Evolutionary conservation across 2,113 vertebrate genomes (phyloP), one percentile per base, ranked within the genome.

Genomic region (Sminthopsis crassicaudata): DNA sequence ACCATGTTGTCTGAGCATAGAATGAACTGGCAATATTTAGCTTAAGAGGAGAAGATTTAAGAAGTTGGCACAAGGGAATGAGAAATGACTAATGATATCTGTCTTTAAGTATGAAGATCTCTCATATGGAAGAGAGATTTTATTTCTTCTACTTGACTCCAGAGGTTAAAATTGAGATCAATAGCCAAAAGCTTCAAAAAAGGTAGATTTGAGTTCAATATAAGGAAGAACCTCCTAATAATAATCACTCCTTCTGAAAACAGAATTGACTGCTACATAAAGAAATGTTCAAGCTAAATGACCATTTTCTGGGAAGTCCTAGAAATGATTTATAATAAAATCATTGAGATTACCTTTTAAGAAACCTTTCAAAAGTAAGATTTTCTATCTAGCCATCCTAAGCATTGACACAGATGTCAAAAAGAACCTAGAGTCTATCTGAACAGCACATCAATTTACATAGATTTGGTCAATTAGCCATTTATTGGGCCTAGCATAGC

Each of bases 401-500:
- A 94, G 90, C 16, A 90, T 3, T 8, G 27, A 94, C 9, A 84
- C 46, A 53, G 7, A 57, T 0, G 50, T 8, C 46, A 91, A 12
- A 88, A 95, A 94, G 90, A 94, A 90, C 11, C 51, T 1, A 76
- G 50, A 46, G 54, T 42, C 36, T 42, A 84, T 42, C n/a, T 84
- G n/a, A 84, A 84, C 67, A 42, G n/a, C 36, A 48, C 23, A 19
- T 16, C 2, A 0, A 89, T 16, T 25, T 46, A 53, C 54, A 42
- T 1, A 90, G 53, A 36, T 96, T 57, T 89, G 27, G 25, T 50
- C 51, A 96, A 94, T 57, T 89, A 2, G 26, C 89, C 76, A 92
- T 52, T 90, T 53, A 26, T 46, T 53, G 42, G 16, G 10, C 5
- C 2, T n/a, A 30, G 27, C 9, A 90, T 26, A 48, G 14, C 50